Base-by-base conservation (phyloP, 2,888 invertebrate genomes). In the Eumacrocentrus americanus region DNA sequence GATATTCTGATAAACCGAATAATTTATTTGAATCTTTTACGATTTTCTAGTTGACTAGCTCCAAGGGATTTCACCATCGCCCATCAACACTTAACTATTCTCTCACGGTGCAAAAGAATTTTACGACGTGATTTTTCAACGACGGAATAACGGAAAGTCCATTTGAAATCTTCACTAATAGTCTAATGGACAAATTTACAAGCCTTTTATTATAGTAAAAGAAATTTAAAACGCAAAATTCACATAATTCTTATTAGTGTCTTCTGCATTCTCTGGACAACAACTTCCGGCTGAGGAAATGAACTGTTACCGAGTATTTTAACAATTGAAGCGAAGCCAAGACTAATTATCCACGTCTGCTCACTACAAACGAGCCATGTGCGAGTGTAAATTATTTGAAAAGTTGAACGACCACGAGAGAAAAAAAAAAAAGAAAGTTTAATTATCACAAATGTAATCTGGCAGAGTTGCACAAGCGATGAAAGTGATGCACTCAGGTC, bases 361-460 rank as follows among this genome's bases (percentile, higher is more conserved):
- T 40, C 38, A 40, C 38, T 40, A 3, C n/a, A 64, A 69, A 68
- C 64, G 60, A 67, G 40, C 51, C 60, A 40, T 61, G 61, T 42
- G 20, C 9, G 5, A 42, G n/a, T 11, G 14, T 23, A 25, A 5
- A 23, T 1, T 65, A 60, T 60, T 63, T 38, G 23, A 53, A 63
- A 65, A 69, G 72, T 69, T 66, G 71, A 68, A 67, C 64, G 66
- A 72, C 67, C 72, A 70, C 64, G 4, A 9, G 29, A 29, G 29
- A 9, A 29, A 65, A 67, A 65, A 46, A 56, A 63, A 67, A 69
- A 66, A 67, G 58, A 65, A 65, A 62, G 62, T 61, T 52, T 46
- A 47, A 51, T 63, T 54, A 47, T 29, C 23, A 55, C 53, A 23
- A 25, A 38, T 38, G 48, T 11, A 57, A 57, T 7, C 37, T 42